Evolutionary conservation across 92 coral and sea anemone species (phyloP).

Genomic region (Paragorgia papillata): DNA sequence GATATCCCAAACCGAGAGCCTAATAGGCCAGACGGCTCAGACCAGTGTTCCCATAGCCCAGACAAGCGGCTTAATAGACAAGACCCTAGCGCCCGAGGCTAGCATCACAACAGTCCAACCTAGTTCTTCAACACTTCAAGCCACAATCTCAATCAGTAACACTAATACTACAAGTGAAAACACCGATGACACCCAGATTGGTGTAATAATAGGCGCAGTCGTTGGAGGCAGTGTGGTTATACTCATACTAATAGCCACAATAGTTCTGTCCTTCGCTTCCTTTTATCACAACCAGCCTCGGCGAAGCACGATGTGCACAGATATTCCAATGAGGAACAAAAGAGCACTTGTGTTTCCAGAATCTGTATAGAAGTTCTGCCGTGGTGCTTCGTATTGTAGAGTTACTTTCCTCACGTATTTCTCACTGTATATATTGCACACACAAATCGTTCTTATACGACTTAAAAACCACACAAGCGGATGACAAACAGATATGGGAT

Average conservation of each 20-base stretch:
- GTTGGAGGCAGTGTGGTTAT: constrained; percentile 9
- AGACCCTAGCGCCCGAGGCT: not conserved
- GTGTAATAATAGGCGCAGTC: constrained; percentile 2
- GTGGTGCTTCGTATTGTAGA: not conserved
- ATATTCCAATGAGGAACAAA: not conserved
- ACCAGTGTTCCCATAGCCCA: not conserved
- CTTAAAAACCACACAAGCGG: too few relatives aligned
- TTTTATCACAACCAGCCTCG: not conserved
- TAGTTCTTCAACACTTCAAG: too few relatives aligned
- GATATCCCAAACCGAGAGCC: not conserved
- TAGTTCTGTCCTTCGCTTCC: not conserved
- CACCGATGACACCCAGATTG: constrained; percentile 1
- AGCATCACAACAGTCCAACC: too few relatives aligned
- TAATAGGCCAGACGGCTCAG: not conserved
- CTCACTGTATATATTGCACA: too few relatives aligned
- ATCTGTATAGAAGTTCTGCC: not conserved
- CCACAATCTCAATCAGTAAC: too few relatives aligned
- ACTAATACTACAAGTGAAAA: not conserved
- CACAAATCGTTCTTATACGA: too few relatives aligned
- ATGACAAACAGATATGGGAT: too few relatives aligned
- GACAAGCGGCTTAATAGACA: not conserved
- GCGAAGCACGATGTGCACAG: not conserved
- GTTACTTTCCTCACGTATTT: too few relatives aligned
- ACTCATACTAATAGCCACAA: not conserved
- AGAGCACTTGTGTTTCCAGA: not conserved